Base-by-base conservation (phyloP, 1,140 invertebrate genomes). In the Halyomorpha halys region DNA sequence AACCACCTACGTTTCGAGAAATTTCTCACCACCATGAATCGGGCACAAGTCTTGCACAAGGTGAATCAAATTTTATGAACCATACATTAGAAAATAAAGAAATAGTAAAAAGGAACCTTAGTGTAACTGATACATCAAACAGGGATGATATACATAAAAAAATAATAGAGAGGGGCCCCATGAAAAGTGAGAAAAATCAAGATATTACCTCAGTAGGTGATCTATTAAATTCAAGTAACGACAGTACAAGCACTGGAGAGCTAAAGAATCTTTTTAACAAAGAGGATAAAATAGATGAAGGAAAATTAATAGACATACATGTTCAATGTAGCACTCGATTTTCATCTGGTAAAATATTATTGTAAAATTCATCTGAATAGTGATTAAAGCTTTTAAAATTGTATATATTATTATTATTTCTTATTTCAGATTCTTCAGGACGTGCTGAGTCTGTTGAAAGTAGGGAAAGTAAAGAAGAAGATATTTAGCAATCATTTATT, bases 281-380 rank as follows among this genome's bases (percentile, higher is more conserved):
- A 6, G 19, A 49, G n/a, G 47, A 49, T n/a, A 49, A 49, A 49
- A 19, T 49, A 49, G 47, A 49, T 49, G 47, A 49, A 49, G 47
- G n/a, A 19, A 49, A 18, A 19, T 21, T 49, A 49, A 49, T 18
- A 49, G 19, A 49, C 5, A 18, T 49, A 49, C 47, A 19, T 49
- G 47, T 8, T 49, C n/a, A 49, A 2, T 49, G 47, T 13, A 49
- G 47, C 19, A 21, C n/a, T 9, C n/a, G 47, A 13, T 49, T 21
- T 49, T 49, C 47, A 6, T 21, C 47, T 19, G 47, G 47, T 49
- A 49, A 49, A 21, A 49, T 19, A 49, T 19, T 18, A 19, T 49
- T 30, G 27, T 30, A 4, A 30, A 30, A 19, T 4, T 3, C 19
- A 49, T 49, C 2, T 19, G n/a, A 49, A 18, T 19, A n/a, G 2